These are phyloP conservation scores for Scaeva pyrastri DNA, from an alignment of 2,888 invertebrate species.

Conservation along the genomic window DNA sequence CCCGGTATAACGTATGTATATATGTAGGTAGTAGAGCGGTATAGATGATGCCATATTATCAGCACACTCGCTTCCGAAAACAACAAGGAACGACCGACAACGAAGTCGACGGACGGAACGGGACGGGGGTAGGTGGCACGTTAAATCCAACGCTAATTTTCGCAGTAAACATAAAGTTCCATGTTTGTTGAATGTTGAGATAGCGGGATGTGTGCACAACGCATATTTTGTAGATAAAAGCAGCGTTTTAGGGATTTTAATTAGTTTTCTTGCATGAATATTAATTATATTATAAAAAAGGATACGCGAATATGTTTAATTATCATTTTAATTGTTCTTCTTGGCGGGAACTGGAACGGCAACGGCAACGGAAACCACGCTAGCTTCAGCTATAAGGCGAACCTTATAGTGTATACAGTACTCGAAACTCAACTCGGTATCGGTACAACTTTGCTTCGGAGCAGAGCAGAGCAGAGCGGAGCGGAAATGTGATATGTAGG, in stretches of 20 bases:
- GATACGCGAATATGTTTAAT: slow-evolving; percentile 76
- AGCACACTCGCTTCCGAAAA: slow-evolving; percentile 22
- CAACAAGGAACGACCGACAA: background rate
- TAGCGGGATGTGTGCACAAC: slow-evolving; percentile 75
- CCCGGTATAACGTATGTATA: background rate
- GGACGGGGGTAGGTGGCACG: background rate
- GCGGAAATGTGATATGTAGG: slow-evolving; percentile 39
- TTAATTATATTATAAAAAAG: slow-evolving; percentile 75
- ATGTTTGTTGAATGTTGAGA: slow-evolving; percentile 75
- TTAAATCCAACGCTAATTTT: slow-evolving; percentile 75
- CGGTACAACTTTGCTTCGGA: background rate
- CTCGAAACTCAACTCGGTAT: no score
- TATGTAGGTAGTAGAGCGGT: background rate
- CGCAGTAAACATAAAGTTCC: slow-evolving; percentile 75
- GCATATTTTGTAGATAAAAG: slow-evolving; percentile 76
- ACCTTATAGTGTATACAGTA: background rate
- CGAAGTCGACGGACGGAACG: no score
- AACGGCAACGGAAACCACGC: slow-evolving; percentile 35
- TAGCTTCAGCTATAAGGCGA: slow-evolving; percentile 45
- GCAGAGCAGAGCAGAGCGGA: no score
- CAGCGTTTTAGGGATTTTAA: slow-evolving; percentile 75
- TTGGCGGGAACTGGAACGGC: slow-evolving; percentile 38
- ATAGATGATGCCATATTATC: slow-evolving; percentile 12
- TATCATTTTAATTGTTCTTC: slow-evolving; percentile 75
- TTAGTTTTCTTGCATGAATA: slow-evolving; percentile 76